Conservation (phyloP, 2,797 vertebrate genomes). For the Anguilla marmorata region DNA sequence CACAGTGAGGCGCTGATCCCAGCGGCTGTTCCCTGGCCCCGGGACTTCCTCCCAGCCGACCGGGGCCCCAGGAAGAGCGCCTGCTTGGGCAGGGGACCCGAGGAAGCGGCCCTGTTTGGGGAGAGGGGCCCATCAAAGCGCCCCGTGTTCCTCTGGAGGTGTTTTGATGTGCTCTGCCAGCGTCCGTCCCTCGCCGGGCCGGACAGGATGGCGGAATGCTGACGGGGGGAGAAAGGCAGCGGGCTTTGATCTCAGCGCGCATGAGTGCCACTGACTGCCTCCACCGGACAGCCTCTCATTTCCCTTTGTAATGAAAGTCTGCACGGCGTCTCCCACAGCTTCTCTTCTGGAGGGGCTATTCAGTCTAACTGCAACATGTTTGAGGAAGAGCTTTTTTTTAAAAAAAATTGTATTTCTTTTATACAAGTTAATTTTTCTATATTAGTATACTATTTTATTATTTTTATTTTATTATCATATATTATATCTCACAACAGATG, state of each 20-base stretch:
- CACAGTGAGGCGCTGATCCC: neutral
- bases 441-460: neutral
- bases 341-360: neutral
- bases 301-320: conserved; percentile 4
- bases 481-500: too few relatives aligned
- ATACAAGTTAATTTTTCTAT: neutral
- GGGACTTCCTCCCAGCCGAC: neutral
- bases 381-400: neutral
- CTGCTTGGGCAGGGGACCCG: conserved; percentile 4
- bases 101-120: neutral
- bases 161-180: conserved; percentile 26
- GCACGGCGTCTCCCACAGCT: neutral
- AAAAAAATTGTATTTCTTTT: neutral
- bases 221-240: conserved; percentile 49
- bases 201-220: conserved; percentile 47
- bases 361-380: neutral
- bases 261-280: neutral
- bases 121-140: conserved; percentile 9
- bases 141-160: neutral
- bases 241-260: conserved; percentile 44
- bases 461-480: too few relatives aligned
- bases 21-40: neutral
- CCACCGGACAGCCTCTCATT: neutral
- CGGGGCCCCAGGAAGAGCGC: conserved; percentile 1
- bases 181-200: conserved; percentile 26